Conservation (phyloP, 2,888 invertebrate species). For the Drosophila meridionalis region DNA sequence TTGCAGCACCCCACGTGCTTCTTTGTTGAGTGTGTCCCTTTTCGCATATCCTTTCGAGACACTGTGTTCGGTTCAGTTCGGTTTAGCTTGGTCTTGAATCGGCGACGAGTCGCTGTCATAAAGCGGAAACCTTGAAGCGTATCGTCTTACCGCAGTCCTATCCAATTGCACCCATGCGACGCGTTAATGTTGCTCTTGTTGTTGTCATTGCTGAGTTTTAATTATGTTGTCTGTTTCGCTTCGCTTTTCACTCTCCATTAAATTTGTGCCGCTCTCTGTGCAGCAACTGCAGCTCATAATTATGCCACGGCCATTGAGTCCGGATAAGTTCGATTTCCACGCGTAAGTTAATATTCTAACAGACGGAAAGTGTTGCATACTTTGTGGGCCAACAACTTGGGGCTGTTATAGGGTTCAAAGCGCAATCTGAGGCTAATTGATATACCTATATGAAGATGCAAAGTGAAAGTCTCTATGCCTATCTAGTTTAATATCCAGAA, state of each 20-base stretch:
- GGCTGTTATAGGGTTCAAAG: background rate
- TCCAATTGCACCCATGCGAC: constrained; percentile 71
- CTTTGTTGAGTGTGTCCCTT: constrained; percentile 13
- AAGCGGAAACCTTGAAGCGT: constrained; percentile 79
- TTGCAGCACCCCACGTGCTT: background rate
- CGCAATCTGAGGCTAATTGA: background rate
- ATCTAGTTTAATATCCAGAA: too few relatives aligned
- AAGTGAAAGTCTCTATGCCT: background rate
- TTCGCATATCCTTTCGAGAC: constrained; percentile 24
- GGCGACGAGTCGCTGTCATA: constrained; percentile 54
- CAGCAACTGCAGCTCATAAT: constrained; percentile 51
- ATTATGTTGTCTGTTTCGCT: constrained; percentile 59
- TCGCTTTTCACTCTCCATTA: constrained; percentile 27
- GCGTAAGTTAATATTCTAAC: constrained; percentile 32
- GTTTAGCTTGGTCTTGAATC: constrained; percentile 22
- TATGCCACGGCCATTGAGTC: constrained; percentile 32
- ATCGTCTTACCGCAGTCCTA: constrained; percentile 70
- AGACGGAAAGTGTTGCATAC: constrained; percentile 52
- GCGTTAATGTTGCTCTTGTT: constrained; percentile 52
- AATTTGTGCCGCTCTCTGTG: constrained; percentile 29
- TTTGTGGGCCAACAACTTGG: constrained; percentile 11
- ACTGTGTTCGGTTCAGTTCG: background rate
- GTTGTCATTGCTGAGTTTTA: constrained; percentile 57
- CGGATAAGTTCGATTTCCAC: constrained; percentile 34
- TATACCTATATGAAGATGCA: background rate